Evolutionary conservation across 2,888 invertebrate species (phyloP).

Genomic region (Electrophaes corylata): DNA sequence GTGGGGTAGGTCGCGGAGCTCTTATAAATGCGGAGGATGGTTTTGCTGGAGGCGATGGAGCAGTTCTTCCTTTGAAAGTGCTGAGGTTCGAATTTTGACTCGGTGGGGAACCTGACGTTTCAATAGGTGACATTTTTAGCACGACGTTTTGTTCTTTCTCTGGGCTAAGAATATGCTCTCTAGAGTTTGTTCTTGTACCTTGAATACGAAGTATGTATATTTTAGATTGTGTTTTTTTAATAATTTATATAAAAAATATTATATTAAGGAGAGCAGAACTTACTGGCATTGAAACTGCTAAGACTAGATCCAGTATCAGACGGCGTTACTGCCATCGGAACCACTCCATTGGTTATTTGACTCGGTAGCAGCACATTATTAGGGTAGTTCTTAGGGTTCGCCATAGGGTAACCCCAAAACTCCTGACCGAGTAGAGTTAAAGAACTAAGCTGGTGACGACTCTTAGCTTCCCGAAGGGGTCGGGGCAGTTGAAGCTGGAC

Average conservation of each 20-base stretch:
- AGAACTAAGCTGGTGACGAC: conserved; percentile 95
- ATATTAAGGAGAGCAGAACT: conserved; percentile 47
- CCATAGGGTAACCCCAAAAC: conserved; percentile 93
- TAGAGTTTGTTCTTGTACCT: conserved; percentile 73
- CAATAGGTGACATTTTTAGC: conserved; percentile 90
- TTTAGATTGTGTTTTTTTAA: background rate
- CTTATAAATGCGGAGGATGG: conserved; percentile 78
- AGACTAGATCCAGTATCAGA: conserved; percentile 89
- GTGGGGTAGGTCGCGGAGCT: conserved; percentile 91
- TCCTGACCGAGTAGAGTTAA: conserved; percentile 95
- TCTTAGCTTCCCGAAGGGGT: conserved; percentile 93
- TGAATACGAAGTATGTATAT: conserved; percentile 29
- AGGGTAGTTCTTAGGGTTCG: conserved; percentile 86
- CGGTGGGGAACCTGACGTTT: conserved; percentile 78
- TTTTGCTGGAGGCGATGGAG: conserved; percentile 81
- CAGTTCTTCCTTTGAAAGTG: conserved; percentile 87
- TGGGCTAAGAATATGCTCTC: conserved; percentile 68
- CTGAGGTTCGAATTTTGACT: conserved; percentile 82
- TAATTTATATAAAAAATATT: too few species aligned
- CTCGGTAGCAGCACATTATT: conserved; percentile 69
- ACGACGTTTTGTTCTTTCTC: conserved; percentile 87
- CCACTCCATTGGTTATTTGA: conserved; percentile 66
- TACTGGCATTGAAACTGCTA: conserved; percentile 88
- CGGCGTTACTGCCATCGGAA: conserved; percentile 82
- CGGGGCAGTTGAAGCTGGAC: conserved; percentile 94